These are phyloP conservation scores for Drosophila koepferae DNA, from an alignment of 2,888 invertebrate genomes.

Conservation along the genomic window DNA sequence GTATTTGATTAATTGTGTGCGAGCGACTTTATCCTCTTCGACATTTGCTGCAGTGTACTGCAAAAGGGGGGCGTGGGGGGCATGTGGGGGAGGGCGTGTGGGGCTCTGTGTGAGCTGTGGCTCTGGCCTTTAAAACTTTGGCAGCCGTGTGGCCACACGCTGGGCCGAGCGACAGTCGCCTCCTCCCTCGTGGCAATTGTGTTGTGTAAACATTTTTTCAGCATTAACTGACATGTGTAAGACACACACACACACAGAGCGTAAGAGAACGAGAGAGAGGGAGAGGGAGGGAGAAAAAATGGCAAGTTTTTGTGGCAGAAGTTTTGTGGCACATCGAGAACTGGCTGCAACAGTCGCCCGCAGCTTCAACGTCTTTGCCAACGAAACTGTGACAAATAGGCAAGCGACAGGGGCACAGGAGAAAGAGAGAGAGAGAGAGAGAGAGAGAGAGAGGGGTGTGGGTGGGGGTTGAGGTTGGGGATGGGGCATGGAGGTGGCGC, in stretches of 20 bases:
- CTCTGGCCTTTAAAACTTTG: conserved; percentile 59
- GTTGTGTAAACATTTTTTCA: conserved; percentile 78
- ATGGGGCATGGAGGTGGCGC: background rate
- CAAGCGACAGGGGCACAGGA: conserved; percentile 3
- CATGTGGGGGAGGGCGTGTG: too few relatives aligned
- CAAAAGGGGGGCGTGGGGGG: background rate
- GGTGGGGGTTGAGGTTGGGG: background rate
- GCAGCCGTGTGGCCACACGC: conserved; percentile 47
- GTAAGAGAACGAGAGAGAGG: background rate
- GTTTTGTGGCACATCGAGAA: conserved; percentile 44
- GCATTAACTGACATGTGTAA: conserved; percentile 78
- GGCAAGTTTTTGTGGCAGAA: conserved; percentile 53
- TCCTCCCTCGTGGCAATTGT: conserved; percentile 61
- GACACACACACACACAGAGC: conserved; percentile 28
- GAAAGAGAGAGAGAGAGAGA: background rate
- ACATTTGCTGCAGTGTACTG: conserved; percentile 52
- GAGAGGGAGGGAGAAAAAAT: background rate
- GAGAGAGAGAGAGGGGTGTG: background rate
- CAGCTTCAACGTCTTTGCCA: conserved; percentile 45
- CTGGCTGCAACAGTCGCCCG: conserved; percentile 28
- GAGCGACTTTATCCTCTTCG: conserved; percentile 73
- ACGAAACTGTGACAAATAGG: conserved; percentile 71
- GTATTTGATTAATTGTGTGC: conserved; percentile 71
- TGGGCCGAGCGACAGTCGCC: conserved; percentile 13
- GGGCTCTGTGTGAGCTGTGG: background rate